A percentile compares a stretch with the other conserved stretches of the same genome.
These are phyloP conservation scores for Adineta ricciae DNA, from an alignment of 2,888 invertebrate genomes.

Conservation along the genomic window DNA sequence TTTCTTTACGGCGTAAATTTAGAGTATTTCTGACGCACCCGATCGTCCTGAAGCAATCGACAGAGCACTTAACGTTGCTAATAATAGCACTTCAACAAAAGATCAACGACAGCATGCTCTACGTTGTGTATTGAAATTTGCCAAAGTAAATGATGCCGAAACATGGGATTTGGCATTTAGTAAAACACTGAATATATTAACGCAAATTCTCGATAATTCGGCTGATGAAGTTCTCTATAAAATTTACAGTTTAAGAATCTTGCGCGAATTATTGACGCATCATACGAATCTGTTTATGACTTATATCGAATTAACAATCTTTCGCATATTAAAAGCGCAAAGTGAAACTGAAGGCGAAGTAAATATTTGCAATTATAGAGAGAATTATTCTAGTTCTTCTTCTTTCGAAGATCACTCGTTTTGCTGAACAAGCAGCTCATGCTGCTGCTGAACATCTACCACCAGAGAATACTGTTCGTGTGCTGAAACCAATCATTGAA, in stretches of 20 bases:
- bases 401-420: constrained; percentile 2
- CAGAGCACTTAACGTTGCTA: background rate
- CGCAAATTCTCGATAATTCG: background rate
- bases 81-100: background rate
- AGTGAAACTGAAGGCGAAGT: constrained; percentile 56
- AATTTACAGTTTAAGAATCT: background rate
- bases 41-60: constrained; percentile 8
- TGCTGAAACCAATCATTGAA: constrained; percentile 68
- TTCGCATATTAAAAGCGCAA: constrained; percentile 78
- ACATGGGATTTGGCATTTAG: constrained; percentile 21
- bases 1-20: background rate
- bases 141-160: background rate
- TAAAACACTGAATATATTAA: constrained; percentile 15
- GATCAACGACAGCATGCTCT: constrained; percentile 10
- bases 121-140: constrained; percentile 16
- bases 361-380: too few species aligned
- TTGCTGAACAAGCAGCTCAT: constrained; percentile 65
- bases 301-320: constrained; percentile 77
- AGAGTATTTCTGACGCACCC: background rate
- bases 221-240: background rate
- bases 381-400: too few species aligned
- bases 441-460: constrained; percentile 70
- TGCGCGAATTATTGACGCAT: constrained; percentile 67
- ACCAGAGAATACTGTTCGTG: constrained; percentile 65
- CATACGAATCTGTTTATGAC: constrained; percentile 68